These are phyloP conservation scores for Dolichopus griseipennis DNA, from an alignment of 2,888 invertebrate genomes.

Conservation along the genomic window DNA sequence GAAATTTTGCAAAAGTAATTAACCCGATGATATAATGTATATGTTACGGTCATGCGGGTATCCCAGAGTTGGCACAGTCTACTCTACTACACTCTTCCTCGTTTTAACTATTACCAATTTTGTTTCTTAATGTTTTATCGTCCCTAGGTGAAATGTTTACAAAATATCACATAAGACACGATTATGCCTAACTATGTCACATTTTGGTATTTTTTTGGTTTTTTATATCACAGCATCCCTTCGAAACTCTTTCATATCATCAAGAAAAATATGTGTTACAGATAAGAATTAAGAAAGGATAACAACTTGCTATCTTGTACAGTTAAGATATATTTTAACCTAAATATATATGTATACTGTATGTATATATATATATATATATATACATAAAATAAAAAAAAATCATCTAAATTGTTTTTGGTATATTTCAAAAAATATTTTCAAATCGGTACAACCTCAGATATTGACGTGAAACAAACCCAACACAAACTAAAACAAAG, in stretches of 20 bases:
- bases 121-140: not conserved
- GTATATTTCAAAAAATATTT: not conserved
- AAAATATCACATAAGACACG: not conserved
- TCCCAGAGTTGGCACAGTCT: too few relatives aligned
- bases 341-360: not conserved
- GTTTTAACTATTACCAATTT: too few relatives aligned
- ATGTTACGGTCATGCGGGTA: too few relatives aligned
- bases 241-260: not conserved
- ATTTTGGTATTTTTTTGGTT: not conserved
- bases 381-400: not conserved
- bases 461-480: constrained; percentile 6
- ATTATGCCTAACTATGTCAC: not conserved
- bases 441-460: not conserved
- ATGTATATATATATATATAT: too few relatives aligned
- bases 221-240: not conserved
- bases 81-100: too few relatives aligned
- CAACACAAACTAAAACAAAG: not conserved
- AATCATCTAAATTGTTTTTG: not conserved
- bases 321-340: not conserved
- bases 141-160: not conserved
- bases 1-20: too few relatives aligned
- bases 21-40: too few relatives aligned
- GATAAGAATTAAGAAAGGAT: not conserved
- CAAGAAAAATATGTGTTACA: not conserved
- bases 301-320: constrained; percentile 1